phyloP scores from a whole-genome alignment of 2,113 vertebrate species.

The Xenopus borealis region DNA sequence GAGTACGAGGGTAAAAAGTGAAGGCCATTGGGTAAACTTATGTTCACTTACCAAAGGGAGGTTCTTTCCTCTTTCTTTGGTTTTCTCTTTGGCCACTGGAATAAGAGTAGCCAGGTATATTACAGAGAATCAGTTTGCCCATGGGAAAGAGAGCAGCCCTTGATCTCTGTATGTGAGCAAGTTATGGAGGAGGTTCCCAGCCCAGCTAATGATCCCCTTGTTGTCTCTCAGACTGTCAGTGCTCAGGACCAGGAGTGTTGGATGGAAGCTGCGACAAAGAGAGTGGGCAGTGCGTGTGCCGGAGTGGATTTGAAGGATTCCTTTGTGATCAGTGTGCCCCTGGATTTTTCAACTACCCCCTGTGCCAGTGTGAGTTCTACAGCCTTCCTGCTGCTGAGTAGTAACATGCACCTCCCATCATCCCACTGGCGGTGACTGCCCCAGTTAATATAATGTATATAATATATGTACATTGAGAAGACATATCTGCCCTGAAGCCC shows the following conservation, averaged over 20 bases:
- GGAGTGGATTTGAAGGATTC: slow-evolving; percentile 79
- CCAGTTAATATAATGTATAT: too few species aligned
- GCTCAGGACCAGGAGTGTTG: slow-evolving; percentile 74
- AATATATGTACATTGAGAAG: too few species aligned
- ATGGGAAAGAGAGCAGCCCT: neutral
- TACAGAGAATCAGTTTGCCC: too few species aligned
- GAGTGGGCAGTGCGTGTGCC: slow-evolving; percentile 76
- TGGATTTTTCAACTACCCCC: slow-evolving; percentile 88
- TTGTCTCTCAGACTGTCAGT: slow-evolving; percentile 75
- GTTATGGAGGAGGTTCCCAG: fast-evolving
- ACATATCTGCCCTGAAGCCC: too few species aligned
- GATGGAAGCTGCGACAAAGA: slow-evolving; percentile 75
- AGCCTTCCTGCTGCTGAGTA: neutral
- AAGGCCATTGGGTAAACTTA: too few species aligned
- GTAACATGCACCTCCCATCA: too few species aligned
- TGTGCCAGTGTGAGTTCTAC: slow-evolving; percentile 82
- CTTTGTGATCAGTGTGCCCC: slow-evolving; percentile 78
- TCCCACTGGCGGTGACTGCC: too few species aligned
- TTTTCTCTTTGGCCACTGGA: too few species aligned
- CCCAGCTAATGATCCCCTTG: neutral
- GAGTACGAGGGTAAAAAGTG: neutral
- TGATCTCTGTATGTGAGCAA: neutral
- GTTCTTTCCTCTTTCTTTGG: too few species aligned
- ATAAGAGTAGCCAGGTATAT: too few species aligned
- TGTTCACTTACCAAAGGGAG: too few species aligned